phyloP scores from a whole-genome alignment of 2,797 vertebrate species.

The Manis crassicaudata region DNA sequence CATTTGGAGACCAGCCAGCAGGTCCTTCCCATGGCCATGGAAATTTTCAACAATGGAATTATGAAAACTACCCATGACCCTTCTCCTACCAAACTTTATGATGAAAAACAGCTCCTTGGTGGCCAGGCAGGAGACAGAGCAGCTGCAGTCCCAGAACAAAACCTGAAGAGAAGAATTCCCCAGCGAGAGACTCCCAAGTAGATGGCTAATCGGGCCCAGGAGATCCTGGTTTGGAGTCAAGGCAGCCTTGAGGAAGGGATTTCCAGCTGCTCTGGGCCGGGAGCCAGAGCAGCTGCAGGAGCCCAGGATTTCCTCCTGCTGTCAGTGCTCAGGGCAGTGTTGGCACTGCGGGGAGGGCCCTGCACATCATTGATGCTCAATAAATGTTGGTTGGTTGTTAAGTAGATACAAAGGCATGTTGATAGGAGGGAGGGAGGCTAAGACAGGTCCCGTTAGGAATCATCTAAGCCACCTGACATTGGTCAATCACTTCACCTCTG shows the following conservation, averaged over 20 bases:
- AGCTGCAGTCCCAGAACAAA: conserved; percentile 43
- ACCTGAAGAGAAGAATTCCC: conserved; percentile 9
- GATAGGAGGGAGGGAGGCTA: not conserved
- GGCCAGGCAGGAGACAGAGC: conserved; percentile 64
- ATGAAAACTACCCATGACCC: conserved; percentile 39
- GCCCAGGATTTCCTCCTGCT: not conserved
- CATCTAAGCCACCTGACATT: fast-evolving
- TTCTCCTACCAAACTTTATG: conserved; percentile 18
- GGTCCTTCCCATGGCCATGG: conserved; percentile 53
- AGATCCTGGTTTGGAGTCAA: conserved; percentile 8
- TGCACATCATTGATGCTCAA: fast-evolving
- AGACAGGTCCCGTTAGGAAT: not conserved
- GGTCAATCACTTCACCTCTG: not conserved
- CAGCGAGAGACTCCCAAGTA: not conserved
- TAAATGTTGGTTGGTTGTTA: not conserved
- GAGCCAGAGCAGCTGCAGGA: not conserved
- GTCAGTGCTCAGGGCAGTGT: not conserved
- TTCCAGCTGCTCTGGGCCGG: not conserved
- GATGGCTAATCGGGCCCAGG: conserved; percentile 5
- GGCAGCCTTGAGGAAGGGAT: not conserved
- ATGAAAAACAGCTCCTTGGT: conserved; percentile 63
- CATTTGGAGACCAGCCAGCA: conserved; percentile 52
- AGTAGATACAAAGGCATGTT: not conserved
- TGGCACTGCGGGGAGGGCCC: not conserved
- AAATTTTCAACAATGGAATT: conserved; percentile 69